These are phyloP conservation scores for Cydia strobilella DNA, from an alignment of 1,140 invertebrate species.

Conservation along the genomic window DNA sequence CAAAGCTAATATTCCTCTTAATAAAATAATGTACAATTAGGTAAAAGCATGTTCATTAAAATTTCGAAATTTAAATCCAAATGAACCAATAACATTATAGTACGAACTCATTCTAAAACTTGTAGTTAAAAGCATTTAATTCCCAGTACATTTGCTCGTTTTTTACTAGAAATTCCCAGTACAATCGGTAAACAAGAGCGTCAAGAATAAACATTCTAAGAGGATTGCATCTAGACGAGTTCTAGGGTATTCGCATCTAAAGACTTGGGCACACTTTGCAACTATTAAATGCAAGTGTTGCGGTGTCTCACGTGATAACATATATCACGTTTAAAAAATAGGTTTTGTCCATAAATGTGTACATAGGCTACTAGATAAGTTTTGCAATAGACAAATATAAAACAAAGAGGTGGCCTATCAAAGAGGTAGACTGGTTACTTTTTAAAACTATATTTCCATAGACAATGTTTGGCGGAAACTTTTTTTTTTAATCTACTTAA, in stretches of 20 bases:
- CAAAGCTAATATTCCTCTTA: too few relatives aligned
- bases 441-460: too few relatives aligned
- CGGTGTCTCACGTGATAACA: neutral
- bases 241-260: neutral
- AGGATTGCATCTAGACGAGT: constrained; percentile 3
- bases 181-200: neutral
- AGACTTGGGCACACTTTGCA: neutral
- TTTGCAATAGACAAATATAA: too few relatives aligned
- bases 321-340: too few relatives aligned
- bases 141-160: neutral
- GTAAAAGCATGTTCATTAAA: too few relatives aligned
- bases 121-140: neutral
- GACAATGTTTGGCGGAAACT: too few relatives aligned
- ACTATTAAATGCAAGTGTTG: constrained; percentile 1
- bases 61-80: neutral
- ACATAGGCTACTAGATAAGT: too few relatives aligned
- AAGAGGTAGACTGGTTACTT: too few relatives aligned
- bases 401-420: too few relatives aligned
- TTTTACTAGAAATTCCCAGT: neutral
- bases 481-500: too few relatives aligned
- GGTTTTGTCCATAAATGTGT: too few relatives aligned
- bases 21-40: too few relatives aligned
- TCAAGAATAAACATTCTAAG: constrained; percentile 9
- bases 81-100: neutral
- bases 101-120: neutral